These are phyloP conservation scores for Drosophila leontia DNA, from an alignment of 1,140 invertebrate species.

Conservation along the genomic window DNA sequence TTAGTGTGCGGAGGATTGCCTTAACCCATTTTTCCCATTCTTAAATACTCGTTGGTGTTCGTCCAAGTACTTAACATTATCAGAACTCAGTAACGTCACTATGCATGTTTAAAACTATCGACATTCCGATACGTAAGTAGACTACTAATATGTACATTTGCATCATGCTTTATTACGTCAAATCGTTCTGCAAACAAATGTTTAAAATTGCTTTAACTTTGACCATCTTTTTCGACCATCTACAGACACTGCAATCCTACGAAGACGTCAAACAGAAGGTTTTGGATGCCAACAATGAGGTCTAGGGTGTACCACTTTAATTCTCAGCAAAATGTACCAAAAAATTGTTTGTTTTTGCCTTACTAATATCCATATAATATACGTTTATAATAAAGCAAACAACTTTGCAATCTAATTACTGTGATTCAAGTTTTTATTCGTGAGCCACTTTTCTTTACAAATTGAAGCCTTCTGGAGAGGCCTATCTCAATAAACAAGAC, in stretches of 20 bases:
- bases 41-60: conserved; percentile 7
- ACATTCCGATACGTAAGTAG: conserved; percentile 49
- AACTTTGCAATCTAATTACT: conserved; percentile 8
- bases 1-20: conserved; percentile 68
- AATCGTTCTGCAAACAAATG: not conserved
- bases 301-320: conserved; percentile 35
- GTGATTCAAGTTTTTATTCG: too few relatives aligned
- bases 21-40: not conserved
- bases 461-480: not conserved
- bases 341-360: conserved; percentile 61
- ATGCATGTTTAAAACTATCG: conserved; percentile 28
- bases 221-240: not conserved
- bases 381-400: conserved; percentile 28
- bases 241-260: conserved; percentile 60
- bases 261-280: conserved; percentile 69
- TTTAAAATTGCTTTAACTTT: not conserved
- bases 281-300: conserved; percentile 71
- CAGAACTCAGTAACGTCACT: conserved; percentile 25
- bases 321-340: conserved; percentile 72
- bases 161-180: conserved; percentile 4
- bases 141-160: conserved; percentile 15
- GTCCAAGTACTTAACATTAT: conserved; percentile 23
- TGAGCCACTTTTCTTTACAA: not conserved
- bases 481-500: too few relatives aligned
- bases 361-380: conserved; percentile 12